These are phyloP conservation scores for Xanthia togata DNA, from an alignment of 2,888 invertebrate genomes.

Conservation along the genomic window DNA sequence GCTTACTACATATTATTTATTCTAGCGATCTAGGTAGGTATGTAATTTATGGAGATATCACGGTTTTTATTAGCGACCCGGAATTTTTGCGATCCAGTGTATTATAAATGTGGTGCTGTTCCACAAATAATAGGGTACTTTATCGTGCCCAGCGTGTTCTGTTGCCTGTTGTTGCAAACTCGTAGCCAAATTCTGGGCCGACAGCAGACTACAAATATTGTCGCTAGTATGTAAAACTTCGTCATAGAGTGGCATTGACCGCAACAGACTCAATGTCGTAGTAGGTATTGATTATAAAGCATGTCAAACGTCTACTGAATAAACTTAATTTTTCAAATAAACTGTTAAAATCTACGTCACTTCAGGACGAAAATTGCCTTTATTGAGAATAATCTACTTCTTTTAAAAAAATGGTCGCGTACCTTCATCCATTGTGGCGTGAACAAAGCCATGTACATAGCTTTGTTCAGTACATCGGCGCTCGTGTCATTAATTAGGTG, in stretches of 20 bases:
- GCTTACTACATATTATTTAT: too few species aligned
- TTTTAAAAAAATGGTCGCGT: constrained; percentile 1
- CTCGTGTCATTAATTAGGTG: constrained; percentile 45
- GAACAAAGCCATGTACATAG: constrained; percentile 36
- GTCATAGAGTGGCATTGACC: constrained; percentile 3
- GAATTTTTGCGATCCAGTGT: too few species aligned
- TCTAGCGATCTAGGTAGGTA: too few species aligned
- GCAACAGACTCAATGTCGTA: constrained; percentile 33
- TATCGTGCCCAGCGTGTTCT: too few species aligned
- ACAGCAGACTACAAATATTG: not conserved
- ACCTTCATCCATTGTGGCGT: constrained; percentile 21
- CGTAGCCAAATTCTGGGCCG: too few species aligned
- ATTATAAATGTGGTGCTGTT: not conserved
- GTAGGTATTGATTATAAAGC: constrained; percentile 39
- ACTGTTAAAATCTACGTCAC: not conserved
- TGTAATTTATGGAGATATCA: too few species aligned
- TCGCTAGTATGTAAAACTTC: not conserved
- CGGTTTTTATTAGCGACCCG: too few species aligned
- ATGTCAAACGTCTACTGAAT: not conserved
- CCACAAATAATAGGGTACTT: too few species aligned
- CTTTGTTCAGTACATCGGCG: not conserved
- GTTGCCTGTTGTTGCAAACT: too few species aligned
- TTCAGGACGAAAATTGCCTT: not conserved
- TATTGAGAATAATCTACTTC: not conserved
- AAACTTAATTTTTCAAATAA: not conserved